Evolutionary conservation across 2,888 invertebrate genomes (phyloP).

Genomic region (Tipula helvola): DNA sequence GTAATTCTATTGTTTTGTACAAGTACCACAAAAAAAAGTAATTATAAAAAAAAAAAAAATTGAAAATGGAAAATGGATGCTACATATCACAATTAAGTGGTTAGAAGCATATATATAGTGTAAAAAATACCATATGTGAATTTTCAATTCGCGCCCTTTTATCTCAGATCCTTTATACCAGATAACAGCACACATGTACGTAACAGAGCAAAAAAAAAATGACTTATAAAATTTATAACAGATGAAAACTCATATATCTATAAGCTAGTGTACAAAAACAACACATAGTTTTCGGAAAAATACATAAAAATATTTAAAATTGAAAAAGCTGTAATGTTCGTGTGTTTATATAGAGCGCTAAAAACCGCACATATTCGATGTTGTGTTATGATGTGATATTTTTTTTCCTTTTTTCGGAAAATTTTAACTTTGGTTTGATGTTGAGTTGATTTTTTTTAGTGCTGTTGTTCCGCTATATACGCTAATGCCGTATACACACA

Average conservation of each 20-base stretch:
- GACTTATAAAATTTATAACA: neutral
- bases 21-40: neutral
- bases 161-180: neutral
- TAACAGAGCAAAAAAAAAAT: neutral
- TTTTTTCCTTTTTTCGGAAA: neutral
- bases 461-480: neutral
- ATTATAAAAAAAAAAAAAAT: neutral
- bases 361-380: neutral
- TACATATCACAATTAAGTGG: conserved; percentile 9
- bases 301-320: neutral
- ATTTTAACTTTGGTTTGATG: neutral
- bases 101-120: neutral
- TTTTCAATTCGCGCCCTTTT: neutral
- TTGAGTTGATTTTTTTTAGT: neutral
- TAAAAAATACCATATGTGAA: conserved; percentile 7
- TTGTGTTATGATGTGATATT: neutral
- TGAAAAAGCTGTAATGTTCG: neutral
- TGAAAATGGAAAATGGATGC: neutral
- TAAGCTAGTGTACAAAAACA: neutral
- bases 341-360: neutral
- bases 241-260: neutral
- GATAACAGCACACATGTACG: neutral
- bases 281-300: neutral
- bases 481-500: neutral
- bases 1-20: neutral